These are phyloP conservation scores for Danio aesculapii DNA, from an alignment of 2,797 vertebrate genomes.

Conservation along the genomic window DNA sequence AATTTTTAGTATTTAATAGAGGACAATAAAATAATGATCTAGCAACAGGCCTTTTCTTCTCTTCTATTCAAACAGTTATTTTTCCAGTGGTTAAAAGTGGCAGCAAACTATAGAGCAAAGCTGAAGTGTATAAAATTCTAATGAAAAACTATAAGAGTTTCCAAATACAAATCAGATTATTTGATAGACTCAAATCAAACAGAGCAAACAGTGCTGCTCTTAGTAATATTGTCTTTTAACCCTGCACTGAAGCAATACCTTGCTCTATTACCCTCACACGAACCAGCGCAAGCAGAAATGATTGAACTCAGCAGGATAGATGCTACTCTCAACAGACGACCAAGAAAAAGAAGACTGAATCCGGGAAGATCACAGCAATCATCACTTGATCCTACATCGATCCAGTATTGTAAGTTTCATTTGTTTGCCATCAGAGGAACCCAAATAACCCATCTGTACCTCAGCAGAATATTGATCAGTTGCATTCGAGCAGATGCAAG, in stretches of 20 bases:
- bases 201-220: slow-evolving; percentile 26
- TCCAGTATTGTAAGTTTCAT: slow-evolving; percentile 53
- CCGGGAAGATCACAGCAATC: slow-evolving; percentile 64
- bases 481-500: slow-evolving; percentile 11
- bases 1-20: too few species aligned
- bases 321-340: slow-evolving; percentile 39
- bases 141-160: slow-evolving; percentile 36
- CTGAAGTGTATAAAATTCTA: not conserved
- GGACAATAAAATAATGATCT: too few species aligned
- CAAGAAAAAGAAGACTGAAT: slow-evolving; percentile 46
- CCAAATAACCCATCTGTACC: slow-evolving; percentile 46
- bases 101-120: not conserved
- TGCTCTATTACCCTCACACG: slow-evolving; percentile 60
- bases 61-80: not conserved
- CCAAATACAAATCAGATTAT: slow-evolving; percentile 48
- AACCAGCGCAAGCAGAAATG: slow-evolving; percentile 48
- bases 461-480: slow-evolving; percentile 35
- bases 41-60: not conserved
- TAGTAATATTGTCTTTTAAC: slow-evolving; percentile 54
- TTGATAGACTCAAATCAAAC: slow-evolving; percentile 43
- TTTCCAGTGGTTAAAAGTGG: not conserved
- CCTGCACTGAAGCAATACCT: slow-evolving; percentile 55
- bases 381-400: slow-evolving; percentile 66
- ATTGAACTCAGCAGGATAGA: slow-evolving; percentile 56
- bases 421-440: slow-evolving; percentile 58